phyloP scores from a whole-genome alignment of 2,888 invertebrate genomes.

The Noctua fimbriata region DNA sequence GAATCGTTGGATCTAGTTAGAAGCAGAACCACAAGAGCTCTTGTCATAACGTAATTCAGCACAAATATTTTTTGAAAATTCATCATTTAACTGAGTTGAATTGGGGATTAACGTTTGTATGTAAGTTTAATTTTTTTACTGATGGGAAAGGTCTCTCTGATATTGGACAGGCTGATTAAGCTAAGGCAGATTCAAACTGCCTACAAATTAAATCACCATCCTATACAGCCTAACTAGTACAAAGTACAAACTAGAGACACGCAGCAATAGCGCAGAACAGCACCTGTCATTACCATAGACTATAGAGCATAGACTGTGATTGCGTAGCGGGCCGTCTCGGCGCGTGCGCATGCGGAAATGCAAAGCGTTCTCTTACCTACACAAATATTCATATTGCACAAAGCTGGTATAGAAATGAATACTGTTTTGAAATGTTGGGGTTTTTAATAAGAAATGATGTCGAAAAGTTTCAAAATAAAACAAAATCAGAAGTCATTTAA shows the following conservation, averaged over 20 bases:
- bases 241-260: conserved; percentile 28
- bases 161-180: too few relatives aligned
- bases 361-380: conserved; percentile 25
- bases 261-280: conserved; percentile 50
- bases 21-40: too few relatives aligned
- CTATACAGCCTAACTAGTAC: not conserved
- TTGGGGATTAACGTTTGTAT: too few relatives aligned
- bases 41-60: too few relatives aligned
- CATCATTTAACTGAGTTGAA: too few relatives aligned
- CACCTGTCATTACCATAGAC: conserved; percentile 42
- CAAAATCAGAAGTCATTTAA: not conserved
- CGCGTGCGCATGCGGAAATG: conserved; percentile 58
- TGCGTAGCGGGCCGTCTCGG: conserved; percentile 62
- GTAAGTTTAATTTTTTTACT: too few relatives aligned
- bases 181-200: too few relatives aligned
- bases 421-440: conserved; percentile 17
- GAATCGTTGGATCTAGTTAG: too few relatives aligned
- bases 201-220: not conserved
- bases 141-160: too few relatives aligned
- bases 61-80: too few relatives aligned
- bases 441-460: not conserved
- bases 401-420: not conserved
- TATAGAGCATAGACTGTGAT: conserved; percentile 43
- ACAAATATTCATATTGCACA: conserved; percentile 50
- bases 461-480: not conserved